Evolutionary conservation across 2,888 invertebrate species (phyloP).

Genomic region (Horisme vitalbata): DNA sequence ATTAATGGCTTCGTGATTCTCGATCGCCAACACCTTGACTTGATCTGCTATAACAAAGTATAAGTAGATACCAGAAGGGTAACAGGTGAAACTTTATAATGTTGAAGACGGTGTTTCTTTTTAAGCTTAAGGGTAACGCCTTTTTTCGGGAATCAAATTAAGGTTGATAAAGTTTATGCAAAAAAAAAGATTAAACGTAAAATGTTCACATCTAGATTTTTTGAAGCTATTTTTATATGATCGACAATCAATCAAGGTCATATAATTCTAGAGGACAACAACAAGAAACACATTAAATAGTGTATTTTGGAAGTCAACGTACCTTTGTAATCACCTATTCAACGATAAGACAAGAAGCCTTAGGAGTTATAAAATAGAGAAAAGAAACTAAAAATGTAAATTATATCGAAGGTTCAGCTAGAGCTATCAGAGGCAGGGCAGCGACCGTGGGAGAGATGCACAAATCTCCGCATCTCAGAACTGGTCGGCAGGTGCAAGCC

Average conservation of each 20-base stretch:
- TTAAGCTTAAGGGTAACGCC: conserved; percentile 9
- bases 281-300: neutral
- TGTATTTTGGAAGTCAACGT: neutral
- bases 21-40: conserved; percentile 31
- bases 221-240: no score
- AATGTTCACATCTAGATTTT: no score
- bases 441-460: conserved; percentile 82
- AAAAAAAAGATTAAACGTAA: no score
- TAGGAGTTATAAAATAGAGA: conserved; percentile 41
- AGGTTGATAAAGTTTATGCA: conserved; percentile 8
- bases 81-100: conserved; percentile 16
- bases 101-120: conserved; percentile 4
- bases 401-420: conserved; percentile 72
- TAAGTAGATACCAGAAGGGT: neutral
- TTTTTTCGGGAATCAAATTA: conserved; percentile 12
- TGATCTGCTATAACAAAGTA: conserved; percentile 8
- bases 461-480: conserved; percentile 83
- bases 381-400: conserved; percentile 63
- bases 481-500: conserved; percentile 81
- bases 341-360: conserved; percentile 13
- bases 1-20: conserved; percentile 62
- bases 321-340: conserved; percentile 6
- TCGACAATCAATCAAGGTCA: no score
- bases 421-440: conserved; percentile 72
- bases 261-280: neutral